Base-by-base conservation (phyloP, 2,888 invertebrate genomes). In the Molanna angustata region DNA sequence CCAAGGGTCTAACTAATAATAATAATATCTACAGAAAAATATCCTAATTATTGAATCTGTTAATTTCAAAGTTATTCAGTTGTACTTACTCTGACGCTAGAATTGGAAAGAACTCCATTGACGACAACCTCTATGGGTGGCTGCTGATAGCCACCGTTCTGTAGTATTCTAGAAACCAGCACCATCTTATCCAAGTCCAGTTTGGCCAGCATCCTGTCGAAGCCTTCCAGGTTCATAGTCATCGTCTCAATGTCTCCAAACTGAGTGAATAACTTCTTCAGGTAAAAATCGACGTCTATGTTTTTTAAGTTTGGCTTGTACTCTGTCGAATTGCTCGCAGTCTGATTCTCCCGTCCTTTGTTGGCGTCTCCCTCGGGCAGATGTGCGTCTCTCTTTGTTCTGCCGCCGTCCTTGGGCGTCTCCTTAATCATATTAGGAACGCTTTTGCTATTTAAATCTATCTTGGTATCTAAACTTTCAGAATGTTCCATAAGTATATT, bases 151-250 rank as follows among this genome's bases (percentile, higher is more conserved):
- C 13, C 37, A 31, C 62, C 64, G 3, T 48, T 31, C 19, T 33
- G 50, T 27, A 58, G 53, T 13, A 22, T 65, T 2, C 66, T 62
- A 1, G 74, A 72, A 13, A 77, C 76, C 9, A 70, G 67, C 17
- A 80, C 66, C 57, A 84, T 66, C 54, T 76, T 75, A 49, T 75
- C 68, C 2, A 86, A 69, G 14, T 82, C 79, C 59, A 87, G 63
- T 37, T 76, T 80, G 45, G 74, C 71, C 7, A 90, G 71, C 73
- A 90, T 79, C 47, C 70, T 79, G 59, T 85, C 83, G 62, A 90
- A 88, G n/a, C 84, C 85, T 3, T 79, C 79, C 59, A 79, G 61
- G 63, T 78, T 76, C 72, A 88, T 80, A 7, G 83, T 83, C 70
- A 84, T 78, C 32, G 74, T 79, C 4, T 76, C 74, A 1, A 79